Base-by-base conservation (phyloP, 2,797 vertebrate species). In the Centroberyx gerrardi region DNA sequence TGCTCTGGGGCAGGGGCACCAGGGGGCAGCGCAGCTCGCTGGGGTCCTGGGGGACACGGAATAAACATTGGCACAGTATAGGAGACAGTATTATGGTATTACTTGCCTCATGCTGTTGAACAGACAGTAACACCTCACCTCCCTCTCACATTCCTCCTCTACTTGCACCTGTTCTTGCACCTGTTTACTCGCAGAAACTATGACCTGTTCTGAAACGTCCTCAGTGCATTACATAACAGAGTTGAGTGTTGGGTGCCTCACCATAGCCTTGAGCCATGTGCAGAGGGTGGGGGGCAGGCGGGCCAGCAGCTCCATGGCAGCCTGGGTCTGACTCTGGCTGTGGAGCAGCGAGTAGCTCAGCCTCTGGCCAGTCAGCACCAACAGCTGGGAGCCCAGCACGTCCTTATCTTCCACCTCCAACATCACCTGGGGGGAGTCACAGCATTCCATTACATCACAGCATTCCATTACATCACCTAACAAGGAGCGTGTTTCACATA, bases 211-310 rank as follows among this genome's bases (percentile, higher is more conserved):
- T 33, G 33, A 5, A 33, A 33, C 7, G 33, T 5, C 7, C 33
- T 33, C n/a, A 18, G 18, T 29, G 7, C 12, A 22, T 36, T 10
- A 46, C 31, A 13, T 14, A 2, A 40, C 29, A 31, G 1, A n/a
- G 15, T 6, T 51, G 6, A 51, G 48, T 52, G 49, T 52, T 10
- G 7, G 8, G 49, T 0, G 56, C 53, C 88, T 96, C 77, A 99
- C 98, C 98, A 99, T 99, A 1, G 98, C 97, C 86, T 99, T 99
- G 64, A 99, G 95, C 98, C 98, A 99, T 1, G 98, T 99, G 82
- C 97, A 99, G n/a, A 99, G 96, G 0, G 95, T 98, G 13, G 98
- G 97, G 0, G 98, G 97, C 48, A 99, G 95, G 33, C 97, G 94
- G 38, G 96, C 94, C 3, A 99, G 95, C 77, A 99, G 92, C 90